Evolutionary conservation across 92 coral and sea anemone species (phyloP).

Genomic region (Montipora capitata): DNA sequence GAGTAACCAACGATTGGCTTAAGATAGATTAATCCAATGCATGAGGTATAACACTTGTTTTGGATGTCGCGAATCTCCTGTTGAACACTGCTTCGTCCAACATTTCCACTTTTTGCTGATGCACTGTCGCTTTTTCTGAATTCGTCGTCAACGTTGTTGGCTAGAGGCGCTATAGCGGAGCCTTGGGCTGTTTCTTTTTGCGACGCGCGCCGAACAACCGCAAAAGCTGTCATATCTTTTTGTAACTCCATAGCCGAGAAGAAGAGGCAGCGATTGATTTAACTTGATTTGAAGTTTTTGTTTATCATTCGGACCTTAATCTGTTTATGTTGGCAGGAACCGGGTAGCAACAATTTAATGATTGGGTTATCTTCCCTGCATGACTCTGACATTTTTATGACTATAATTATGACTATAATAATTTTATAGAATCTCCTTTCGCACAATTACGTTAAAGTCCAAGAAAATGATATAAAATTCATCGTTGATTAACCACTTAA

Average conservation of each 20-base stretch:
- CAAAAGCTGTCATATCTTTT: slow-evolving; percentile 32
- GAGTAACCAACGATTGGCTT: slow-evolving; percentile 38
- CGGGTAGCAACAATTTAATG: not conserved
- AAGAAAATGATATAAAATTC: no score
- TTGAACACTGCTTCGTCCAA: not conserved
- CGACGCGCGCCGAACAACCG: slow-evolving; percentile 4
- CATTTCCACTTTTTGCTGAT: not conserved
- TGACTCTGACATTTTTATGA: not conserved
- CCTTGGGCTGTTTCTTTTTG: not conserved
- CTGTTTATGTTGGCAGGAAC: slow-evolving; percentile 21
- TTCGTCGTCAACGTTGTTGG: not conserved
- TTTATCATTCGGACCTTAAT: not conserved
- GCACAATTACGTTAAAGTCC: no score
- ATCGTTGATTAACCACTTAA: no score
- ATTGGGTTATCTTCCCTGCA: slow-evolving; percentile 4
- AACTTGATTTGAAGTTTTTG: not conserved
- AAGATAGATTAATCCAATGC: slow-evolving; percentile 41
- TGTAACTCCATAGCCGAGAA: not conserved
- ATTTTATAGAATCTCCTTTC: no score
- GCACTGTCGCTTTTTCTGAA: not conserved
- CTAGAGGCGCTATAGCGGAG: not conserved
- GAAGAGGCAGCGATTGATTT: not conserved
- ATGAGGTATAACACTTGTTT: not conserved
- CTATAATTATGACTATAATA: no score
- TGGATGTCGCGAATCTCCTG: no score